Conservation (phyloP, 2,113 vertebrate species). For the Patagioenas fasciata region DNA sequence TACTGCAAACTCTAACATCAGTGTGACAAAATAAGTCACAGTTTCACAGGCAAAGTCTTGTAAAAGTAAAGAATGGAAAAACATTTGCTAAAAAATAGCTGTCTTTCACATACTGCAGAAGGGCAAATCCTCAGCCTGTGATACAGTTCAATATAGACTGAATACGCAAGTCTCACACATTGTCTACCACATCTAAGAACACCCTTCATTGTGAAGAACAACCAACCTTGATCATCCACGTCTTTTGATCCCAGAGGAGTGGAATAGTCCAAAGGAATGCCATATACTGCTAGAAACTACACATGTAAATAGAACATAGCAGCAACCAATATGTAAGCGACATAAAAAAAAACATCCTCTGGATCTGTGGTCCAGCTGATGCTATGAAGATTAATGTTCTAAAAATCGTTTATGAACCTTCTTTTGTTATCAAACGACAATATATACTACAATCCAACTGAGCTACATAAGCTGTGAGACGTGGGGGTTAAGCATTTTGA, state of each 20-base stretch:
- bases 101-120: not conserved
- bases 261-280: not conserved
- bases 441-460: not conserved
- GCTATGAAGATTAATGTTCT: not conserved
- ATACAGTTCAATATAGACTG: rapidly evolving
- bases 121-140: not conserved
- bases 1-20: not conserved
- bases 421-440: not conserved
- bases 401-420: not conserved
- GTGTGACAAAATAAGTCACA: not conserved
- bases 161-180: not conserved
- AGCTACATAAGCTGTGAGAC: not conserved
- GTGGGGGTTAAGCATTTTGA: not conserved
- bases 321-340: not conserved
- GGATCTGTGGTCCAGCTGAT: not conserved
- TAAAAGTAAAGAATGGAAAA: not conserved
- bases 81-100: not conserved
- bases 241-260: not conserved
- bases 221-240: not conserved
- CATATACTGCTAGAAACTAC: not conserved
- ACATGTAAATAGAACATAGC: not conserved
- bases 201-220: not conserved
- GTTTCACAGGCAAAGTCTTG: not conserved
- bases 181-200: not conserved
- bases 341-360: not conserved